Percentiles rank a stretch among this genome's conserved stretches.
These are phyloP conservation scores for Baryphthengus martii DNA, from an alignment of 2,113 vertebrate genomes.

Conservation along the genomic window DNA sequence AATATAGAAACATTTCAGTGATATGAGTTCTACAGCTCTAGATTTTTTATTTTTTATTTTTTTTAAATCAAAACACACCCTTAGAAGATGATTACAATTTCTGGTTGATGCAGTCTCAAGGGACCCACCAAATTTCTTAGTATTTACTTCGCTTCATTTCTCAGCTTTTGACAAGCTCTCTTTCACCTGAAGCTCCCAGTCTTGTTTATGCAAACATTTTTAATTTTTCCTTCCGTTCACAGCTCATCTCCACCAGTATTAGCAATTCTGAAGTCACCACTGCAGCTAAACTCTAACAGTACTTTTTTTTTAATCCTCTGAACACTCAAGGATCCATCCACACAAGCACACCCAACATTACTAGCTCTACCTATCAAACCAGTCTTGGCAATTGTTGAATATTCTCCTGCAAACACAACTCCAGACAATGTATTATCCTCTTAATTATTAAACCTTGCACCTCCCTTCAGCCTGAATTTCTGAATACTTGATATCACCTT, in stretches of 20 bases:
- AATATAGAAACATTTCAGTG: background rate
- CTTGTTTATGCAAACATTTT: background rate
- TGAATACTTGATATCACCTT: background rate
- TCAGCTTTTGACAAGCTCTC: background rate
- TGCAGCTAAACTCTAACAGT: background rate
- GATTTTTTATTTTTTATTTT: background rate
- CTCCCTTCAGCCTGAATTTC: background rate
- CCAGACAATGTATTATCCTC: background rate
- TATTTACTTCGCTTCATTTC: background rate
- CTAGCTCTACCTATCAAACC: background rate
- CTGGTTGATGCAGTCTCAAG: background rate
- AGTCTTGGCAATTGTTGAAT: background rate
- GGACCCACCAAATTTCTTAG: background rate
- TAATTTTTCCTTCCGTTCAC: background rate
- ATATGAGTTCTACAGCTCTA: background rate
- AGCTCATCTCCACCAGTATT: background rate
- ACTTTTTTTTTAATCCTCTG: background rate
- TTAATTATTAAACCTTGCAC: background rate
- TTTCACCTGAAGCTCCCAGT: background rate
- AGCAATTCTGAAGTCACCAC: background rate
- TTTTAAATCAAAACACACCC: background rate
- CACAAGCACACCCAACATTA: background rate
- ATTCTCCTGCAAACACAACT: background rate
- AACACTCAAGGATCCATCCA: background rate
- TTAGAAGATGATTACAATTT: background rate